phyloP scores from a whole-genome alignment of 2,113 vertebrate species.

The Mellivora capensis region DNA sequence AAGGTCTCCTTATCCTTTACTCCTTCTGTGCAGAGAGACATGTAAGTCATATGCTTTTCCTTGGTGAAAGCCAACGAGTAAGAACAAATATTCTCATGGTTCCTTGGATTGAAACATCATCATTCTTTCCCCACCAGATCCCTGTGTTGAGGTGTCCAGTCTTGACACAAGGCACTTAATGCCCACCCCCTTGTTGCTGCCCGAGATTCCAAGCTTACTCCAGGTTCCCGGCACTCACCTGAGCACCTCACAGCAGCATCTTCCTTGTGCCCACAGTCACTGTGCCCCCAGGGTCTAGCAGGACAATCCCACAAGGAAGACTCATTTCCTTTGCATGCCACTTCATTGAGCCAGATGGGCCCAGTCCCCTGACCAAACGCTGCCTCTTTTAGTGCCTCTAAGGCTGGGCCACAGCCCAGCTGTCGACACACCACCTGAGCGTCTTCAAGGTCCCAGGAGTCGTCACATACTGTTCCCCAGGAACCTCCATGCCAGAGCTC shows the following conservation, averaged over 20 bases:
- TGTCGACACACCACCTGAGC: constrained; percentile 68
- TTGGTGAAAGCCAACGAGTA: background rate
- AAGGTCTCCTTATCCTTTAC: background rate
- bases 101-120: background rate
- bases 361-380: constrained; percentile 67
- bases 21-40: background rate
- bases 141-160: accelerated
- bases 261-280: constrained; percentile 74
- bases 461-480: constrained; percentile 74
- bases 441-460: constrained; percentile 60
- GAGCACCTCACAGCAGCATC: constrained; percentile 69
- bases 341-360: constrained; percentile 68
- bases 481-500: constrained; percentile 71
- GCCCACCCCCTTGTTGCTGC: background rate
- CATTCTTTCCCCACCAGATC: background rate
- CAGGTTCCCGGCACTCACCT: constrained; percentile 34
- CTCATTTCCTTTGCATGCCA: constrained; percentile 69
- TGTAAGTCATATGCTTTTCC: background rate
- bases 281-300: constrained; percentile 54
- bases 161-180: background rate
- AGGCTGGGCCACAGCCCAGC: constrained; percentile 67
- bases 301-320: constrained; percentile 72
- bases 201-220: background rate
- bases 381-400: constrained; percentile 44
- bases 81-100: background rate